phyloP scores from a whole-genome alignment of 2,888 invertebrate genomes.

The Epirrita christyi region DNA sequence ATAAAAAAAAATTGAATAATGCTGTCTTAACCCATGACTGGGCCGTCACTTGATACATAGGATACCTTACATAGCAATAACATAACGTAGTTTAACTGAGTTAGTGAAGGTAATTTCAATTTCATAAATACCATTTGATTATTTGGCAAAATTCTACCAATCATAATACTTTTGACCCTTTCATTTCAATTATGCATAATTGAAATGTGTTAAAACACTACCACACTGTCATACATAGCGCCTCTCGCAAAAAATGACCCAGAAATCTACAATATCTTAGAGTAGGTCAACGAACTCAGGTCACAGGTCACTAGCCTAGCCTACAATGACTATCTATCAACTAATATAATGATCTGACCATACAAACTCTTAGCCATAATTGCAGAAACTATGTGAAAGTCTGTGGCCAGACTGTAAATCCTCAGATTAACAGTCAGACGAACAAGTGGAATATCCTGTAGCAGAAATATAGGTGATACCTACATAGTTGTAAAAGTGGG shows the following conservation, averaged over 20 bases:
- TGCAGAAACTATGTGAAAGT: conserved; percentile 4
- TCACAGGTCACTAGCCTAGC: conserved; percentile 19
- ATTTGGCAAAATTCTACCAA: too few species aligned
- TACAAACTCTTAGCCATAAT: conserved; percentile 5
- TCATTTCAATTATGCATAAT: too few species aligned
- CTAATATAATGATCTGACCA: conserved; percentile 21
- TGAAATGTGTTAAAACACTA: neutral
- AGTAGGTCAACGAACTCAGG: conserved; percentile 33
- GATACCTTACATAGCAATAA: too few species aligned
- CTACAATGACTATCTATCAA: neutral
- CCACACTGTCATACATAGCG: conserved; percentile 16
- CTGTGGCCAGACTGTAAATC: conserved; percentile 23
- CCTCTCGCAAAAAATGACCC: conserved; percentile 34
- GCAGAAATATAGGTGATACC: neutral
- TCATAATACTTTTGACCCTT: too few species aligned
- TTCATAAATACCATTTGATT: too few species aligned
- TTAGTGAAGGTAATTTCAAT: too few species aligned
- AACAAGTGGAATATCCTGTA: conserved; percentile 29
- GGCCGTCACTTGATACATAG: too few species aligned
- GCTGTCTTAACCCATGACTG: too few species aligned
- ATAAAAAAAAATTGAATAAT: too few species aligned
- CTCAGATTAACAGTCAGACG: conserved; percentile 16
- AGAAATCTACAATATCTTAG: neutral
- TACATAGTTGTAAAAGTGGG: conserved; percentile 12
- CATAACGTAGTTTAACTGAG: too few species aligned